Base-by-base conservation (phyloP, 2,888 invertebrate species). In the Agrotis segetum region DNA sequence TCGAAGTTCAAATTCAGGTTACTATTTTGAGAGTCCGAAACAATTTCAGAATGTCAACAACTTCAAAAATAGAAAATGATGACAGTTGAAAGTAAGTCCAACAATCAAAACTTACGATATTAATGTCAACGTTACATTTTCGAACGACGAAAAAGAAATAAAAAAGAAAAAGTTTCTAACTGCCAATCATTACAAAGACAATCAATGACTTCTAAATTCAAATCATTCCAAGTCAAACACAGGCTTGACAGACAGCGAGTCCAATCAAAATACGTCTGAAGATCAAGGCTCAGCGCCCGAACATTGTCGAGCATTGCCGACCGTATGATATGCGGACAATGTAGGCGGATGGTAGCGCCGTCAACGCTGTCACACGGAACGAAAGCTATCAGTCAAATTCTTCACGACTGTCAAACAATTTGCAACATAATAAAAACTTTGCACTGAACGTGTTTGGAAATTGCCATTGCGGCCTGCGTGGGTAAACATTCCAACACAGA, bases 351-450 rank as follows among this genome's bases (percentile, higher is more conserved):
- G 74, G 77, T 71, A 77, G 76, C 82, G 81, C 79, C 88, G 87
- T 89, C 87, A 89, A 88, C 86, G 89, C 75, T 89, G 92, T 89
- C 87, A 88, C 71, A 89, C 82, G 92, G 90, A 94, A 95, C 94
- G 90, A 94, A 93, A 93, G 82, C 84, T 87, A 93, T 93, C 92
- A 91, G 90, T 94, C 93, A 92, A 90, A 94, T 94, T 94, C 82
- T 92, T 81, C 91, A 95, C 93, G 94, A 88, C 88, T 94, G 95
- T 93, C 94, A 92, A 77, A 81, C 71, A 79, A 93, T 94, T 94
- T 92, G 91, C 91, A 94, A 93, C 85, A 93, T 91, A 93, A 93
- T 90, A 87, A 88, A 85, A 69, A 77, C 71, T 85, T 84, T 82
- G 81, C 67, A 73, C 77, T 76, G 67, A 73, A 82, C 71, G 63